Conservation (phyloP, 2,888 invertebrate species). For the Nymphalis polychloros region DNA sequence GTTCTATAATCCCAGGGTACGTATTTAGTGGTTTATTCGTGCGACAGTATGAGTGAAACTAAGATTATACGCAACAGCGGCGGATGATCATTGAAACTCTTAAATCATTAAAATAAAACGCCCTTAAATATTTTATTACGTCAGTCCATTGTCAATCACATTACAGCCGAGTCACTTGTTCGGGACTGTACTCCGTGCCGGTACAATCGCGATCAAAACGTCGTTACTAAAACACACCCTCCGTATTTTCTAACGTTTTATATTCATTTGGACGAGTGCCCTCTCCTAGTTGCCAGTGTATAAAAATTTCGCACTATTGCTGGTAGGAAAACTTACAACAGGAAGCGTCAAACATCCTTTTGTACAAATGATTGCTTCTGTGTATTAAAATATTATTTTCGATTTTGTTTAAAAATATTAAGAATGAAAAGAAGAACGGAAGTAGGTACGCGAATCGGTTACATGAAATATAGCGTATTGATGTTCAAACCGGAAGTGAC, state of each 20-base stretch:
- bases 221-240: conserved; percentile 58
- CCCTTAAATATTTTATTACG: conserved; percentile 24
- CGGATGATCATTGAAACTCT: background rate
- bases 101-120: conserved; percentile 6
- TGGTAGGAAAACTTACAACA: conserved; percentile 10
- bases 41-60: background rate
- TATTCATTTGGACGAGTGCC: conserved; percentile 46
- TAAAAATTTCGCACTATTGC: conserved; percentile 22
- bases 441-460: background rate
- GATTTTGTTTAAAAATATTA: background rate
- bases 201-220: conserved; percentile 56
- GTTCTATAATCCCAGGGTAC: conserved; percentile 47
- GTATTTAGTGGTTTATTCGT: conserved; percentile 26
- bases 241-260: conserved; percentile 51
- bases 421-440: background rate
- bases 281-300: conserved; percentile 29
- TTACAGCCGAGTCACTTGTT: conserved; percentile 47
- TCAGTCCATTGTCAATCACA: conserved; percentile 51
- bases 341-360: conserved; percentile 12
- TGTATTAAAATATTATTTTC: background rate
- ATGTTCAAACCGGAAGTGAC: background rate
- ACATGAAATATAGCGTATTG: background rate
- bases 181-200: conserved; percentile 38
- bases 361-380: conserved; percentile 4
- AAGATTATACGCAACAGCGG: background rate